Evolutionary conservation across 2,888 invertebrate species (phyloP).

Genomic region (Antheraea assamensis): DNA sequence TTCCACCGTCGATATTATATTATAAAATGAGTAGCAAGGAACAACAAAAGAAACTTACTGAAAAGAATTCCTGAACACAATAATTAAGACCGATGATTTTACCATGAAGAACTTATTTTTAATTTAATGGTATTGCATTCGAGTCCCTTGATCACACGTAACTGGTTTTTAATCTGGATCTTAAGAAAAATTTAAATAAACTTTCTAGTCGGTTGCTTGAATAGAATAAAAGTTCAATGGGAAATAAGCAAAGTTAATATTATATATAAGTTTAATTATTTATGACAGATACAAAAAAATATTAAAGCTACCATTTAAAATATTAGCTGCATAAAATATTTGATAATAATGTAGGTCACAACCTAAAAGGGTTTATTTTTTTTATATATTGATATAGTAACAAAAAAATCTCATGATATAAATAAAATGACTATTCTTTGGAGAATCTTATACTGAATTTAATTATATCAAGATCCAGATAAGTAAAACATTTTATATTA

Average conservation of each 20-base stretch:
- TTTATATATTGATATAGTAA: not conserved
- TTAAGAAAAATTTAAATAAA: not conserved
- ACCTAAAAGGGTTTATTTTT: not conserved
- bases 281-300: not conserved
- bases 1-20: too few relatives aligned
- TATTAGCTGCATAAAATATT: not conserved
- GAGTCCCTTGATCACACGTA: not conserved
- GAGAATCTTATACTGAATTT: not conserved
- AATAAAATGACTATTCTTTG: not conserved
- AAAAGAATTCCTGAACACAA: not conserved
- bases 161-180: not conserved
- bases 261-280: not conserved
- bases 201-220: not conserved
- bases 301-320: not conserved
- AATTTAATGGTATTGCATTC: not conserved
- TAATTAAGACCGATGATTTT: not conserved
- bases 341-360: not conserved
- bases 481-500: conserved; percentile 13
- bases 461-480: conserved; percentile 23
- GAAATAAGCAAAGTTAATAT: not conserved
- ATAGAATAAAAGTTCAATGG: not conserved
- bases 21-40: not conserved
- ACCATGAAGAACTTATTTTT: not conserved
- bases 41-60: not conserved
- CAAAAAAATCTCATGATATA: not conserved